Percentiles rank a stretch among this genome's conserved stretches.
Evolutionary conservation across 2,888 invertebrate genomes (phyloP).

Genomic region (Perithous albicinctus): DNA sequence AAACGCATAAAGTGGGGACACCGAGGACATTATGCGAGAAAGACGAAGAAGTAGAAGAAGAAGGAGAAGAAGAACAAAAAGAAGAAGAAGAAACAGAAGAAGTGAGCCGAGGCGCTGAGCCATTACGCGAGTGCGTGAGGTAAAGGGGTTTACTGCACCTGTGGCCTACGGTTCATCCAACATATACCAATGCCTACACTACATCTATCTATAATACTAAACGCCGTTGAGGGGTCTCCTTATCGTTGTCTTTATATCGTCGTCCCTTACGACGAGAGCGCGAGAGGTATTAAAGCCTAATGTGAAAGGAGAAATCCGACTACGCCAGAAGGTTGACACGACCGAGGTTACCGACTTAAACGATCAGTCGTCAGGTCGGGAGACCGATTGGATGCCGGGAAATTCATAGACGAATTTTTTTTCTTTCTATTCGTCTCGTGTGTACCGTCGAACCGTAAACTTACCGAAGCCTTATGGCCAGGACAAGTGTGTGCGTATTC

Average conservation of each 20-base stretch:
- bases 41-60: conserved; percentile 38
- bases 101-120: conserved; percentile 69
- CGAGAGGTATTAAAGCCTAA: conserved; percentile 38
- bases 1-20: conserved; percentile 56
- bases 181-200: conserved; percentile 8
- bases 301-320: conserved; percentile 38
- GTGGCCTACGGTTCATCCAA: conserved; percentile 76
- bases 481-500: conserved; percentile 41
- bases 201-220: conserved; percentile 32
- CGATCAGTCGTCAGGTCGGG: conserved; percentile 71
- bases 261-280: conserved; percentile 15
- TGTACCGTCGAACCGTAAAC: conserved; percentile 64
- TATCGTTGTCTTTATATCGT: conserved; percentile 37
- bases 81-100: conserved; percentile 38
- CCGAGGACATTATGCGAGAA: conserved; percentile 38
- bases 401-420: conserved; percentile 74
- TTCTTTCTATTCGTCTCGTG: conserved; percentile 16
- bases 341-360: conserved; percentile 70
- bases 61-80: conserved; percentile 47
- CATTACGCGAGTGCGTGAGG: conserved; percentile 76
- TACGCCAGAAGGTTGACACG: conserved; percentile 68
- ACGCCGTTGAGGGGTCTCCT: conserved; percentile 24
- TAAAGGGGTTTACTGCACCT: conserved; percentile 80
- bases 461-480: neutral
- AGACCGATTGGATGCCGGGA: conserved; percentile 73